A percentile compares a stretch with the other conserved stretches of the same genome.
phyloP scores from a whole-genome alignment of 35 echinoderm and acorn worm species.

The Patiria miniata region DNA sequence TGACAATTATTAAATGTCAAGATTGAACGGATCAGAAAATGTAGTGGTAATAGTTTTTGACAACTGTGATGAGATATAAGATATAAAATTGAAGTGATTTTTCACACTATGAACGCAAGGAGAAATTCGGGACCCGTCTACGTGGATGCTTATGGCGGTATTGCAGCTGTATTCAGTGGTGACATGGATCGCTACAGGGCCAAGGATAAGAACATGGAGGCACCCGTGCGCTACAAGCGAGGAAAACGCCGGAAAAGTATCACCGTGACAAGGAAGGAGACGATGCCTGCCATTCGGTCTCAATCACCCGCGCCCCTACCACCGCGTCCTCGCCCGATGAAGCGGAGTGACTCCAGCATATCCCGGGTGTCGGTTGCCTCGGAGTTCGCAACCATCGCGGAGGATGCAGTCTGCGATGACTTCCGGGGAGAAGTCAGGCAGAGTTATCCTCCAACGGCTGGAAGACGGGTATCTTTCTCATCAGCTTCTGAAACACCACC shows the following conservation, averaged over 20 bases:
- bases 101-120: not conserved
- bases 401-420: not conserved
- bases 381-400: not conserved
- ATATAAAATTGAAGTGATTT: not conserved
- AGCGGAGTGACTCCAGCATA: not conserved
- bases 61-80: too few relatives aligned
- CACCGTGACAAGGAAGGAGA: constrained; percentile 6
- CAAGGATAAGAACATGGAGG: too few relatives aligned
- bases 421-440: not conserved
- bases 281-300: not conserved
- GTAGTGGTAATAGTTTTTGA: too few relatives aligned
- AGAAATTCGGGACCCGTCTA: not conserved
- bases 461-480: not conserved
- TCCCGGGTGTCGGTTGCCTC: constrained; percentile 9
- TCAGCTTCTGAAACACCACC: not conserved
- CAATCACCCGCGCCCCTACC: not conserved
- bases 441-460: not conserved
- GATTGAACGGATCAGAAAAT: too few relatives aligned
- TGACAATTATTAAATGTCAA: too few relatives aligned
- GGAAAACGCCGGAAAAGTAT: constrained; percentile 14
- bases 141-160: not conserved
- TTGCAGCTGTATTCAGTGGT: not conserved
- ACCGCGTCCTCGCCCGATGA: not conserved
- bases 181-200: not conserved
- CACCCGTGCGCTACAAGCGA: not conserved